Percentiles rank a stretch among this genome's conserved stretches.
Evolutionary conservation across 2,797 vertebrate species (phyloP).

Genomic region (Xiphorhynchus erythropygius): DNA sequence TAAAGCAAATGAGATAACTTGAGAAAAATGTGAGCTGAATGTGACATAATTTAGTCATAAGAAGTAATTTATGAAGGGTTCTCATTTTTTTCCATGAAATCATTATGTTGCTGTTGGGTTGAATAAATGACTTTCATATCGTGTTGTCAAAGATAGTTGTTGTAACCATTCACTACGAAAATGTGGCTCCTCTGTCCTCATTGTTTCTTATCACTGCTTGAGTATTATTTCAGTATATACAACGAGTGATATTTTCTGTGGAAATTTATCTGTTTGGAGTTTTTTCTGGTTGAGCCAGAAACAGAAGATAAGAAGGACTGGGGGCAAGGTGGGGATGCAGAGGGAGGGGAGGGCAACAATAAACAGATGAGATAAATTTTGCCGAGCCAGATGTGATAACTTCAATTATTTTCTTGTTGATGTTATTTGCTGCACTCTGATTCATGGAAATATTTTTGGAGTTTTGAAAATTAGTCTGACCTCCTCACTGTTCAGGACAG

Average conservation of each 20-base stretch:
- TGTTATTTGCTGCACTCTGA: neutral
- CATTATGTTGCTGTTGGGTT: slow-evolving; percentile 26
- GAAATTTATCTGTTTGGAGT: neutral
- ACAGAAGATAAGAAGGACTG: neutral
- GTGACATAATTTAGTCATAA: slow-evolving; percentile 63
- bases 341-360: neutral
- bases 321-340: neutral
- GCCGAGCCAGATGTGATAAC: neutral
- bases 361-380: neutral
- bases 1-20: slow-evolving; percentile 57
- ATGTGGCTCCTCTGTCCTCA: slow-evolving; percentile 1
- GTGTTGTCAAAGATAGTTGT: slow-evolving; percentile 48
- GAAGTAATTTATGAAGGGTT: slow-evolving; percentile 50
- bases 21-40: slow-evolving; percentile 58
- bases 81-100: slow-evolving; percentile 37
- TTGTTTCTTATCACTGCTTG: slow-evolving; percentile 1
- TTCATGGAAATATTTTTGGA: neutral
- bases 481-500: neutral
- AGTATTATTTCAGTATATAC: slow-evolving; percentile 1
- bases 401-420: neutral
- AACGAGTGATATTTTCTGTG: neutral
- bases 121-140: slow-evolving; percentile 65
- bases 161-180: slow-evolving; percentile 50
- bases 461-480: neutral
- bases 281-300: neutral